Evolutionary conservation across 2,888 invertebrate species (phyloP), one percentile per base, ranked within the genome.

Genomic region (Cryptosula pallasiana): DNA sequence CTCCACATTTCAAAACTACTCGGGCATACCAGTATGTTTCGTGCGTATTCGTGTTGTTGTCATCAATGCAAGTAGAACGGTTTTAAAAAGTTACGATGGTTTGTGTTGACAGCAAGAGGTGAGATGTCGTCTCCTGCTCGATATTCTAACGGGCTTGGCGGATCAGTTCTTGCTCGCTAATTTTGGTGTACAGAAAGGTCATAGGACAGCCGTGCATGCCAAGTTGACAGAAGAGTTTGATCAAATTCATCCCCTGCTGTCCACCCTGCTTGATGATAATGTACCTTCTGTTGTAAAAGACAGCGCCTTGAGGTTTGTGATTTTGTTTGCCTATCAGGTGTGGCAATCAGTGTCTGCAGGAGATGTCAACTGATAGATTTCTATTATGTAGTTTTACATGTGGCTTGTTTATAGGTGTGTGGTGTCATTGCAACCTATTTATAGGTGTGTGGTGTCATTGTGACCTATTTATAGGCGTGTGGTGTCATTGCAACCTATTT

Each of bases 61-160:
- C n/a, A n/a, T n/a, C n/a, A n/a, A n/a, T n/a, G n/a, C n/a, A n/a
- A n/a, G n/a, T n/a, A n/a, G n/a, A n/a, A n/a, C n/a, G n/a, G n/a
- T n/a, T n/a, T n/a, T n/a, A n/a, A n/a, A n/a, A n/a, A n/a, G n/a
- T n/a, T n/a, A n/a, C n/a, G n/a, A n/a, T n/a, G n/a, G n/a, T n/a
- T n/a, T n/a, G n/a, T n/a, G n/a, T n/a, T 20, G 45, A 3, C 27
- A 63, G 63, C 25, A 20, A 63, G 63, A 63, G 32, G 63, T 32
- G 29, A 27, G 63, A 63, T 86, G 88, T 73, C 90, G 88, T 88
- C 89, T 90, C 75, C 88, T 95, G 78, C 83, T 95, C 71, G 92
- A 93, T 87, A 91, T 95, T 55, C 87, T 95, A 23, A 90, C 91
- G 78, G 91, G 92, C 72, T 89, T 95, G 81, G 94, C 95, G 34